Percentiles rank a stretch among this genome's conserved stretches.
These are phyloP conservation scores for Adineta ricciae DNA, from an alignment of 2,888 invertebrate species.

Conservation along the genomic window DNA sequence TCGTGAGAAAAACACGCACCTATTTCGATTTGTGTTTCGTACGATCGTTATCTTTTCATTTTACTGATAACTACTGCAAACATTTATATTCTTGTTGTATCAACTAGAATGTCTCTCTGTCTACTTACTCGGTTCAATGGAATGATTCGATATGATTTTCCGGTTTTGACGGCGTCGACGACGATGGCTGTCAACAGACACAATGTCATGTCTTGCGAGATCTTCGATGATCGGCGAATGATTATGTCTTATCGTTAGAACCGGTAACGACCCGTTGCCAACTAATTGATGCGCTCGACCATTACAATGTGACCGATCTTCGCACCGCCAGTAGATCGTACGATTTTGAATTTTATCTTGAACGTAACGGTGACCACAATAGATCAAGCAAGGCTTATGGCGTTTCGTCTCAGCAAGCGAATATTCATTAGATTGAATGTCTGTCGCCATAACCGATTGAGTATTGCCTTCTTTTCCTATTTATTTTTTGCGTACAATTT, in stretches of 20 bases:
- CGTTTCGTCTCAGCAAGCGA: not conserved
- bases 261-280: not conserved
- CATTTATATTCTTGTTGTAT: no score
- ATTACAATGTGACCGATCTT: not conserved
- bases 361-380: constrained; percentile 1
- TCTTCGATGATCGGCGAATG: not conserved
- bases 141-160: not conserved
- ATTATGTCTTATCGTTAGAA: not conserved
- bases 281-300: constrained; percentile 16
- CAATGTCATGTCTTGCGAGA: not conserved
- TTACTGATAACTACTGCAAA: no score
- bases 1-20: no score
- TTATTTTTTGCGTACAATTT: not conserved
- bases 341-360: constrained; percentile 16
- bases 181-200: not conserved
- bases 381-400: not conserved
- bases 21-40: no score
- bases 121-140: not conserved
- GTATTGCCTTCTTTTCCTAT: no score
- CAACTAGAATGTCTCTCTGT: no score
- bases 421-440: not conserved
- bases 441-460: not conserved
- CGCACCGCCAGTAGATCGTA: constrained; percentile 9
- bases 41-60: no score
- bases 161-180: not conserved